A percentile compares a stretch with the other conserved stretches of the same genome.
Evolutionary conservation across 2,888 invertebrate species (phyloP).

Genomic region (Drosophila cognata): DNA sequence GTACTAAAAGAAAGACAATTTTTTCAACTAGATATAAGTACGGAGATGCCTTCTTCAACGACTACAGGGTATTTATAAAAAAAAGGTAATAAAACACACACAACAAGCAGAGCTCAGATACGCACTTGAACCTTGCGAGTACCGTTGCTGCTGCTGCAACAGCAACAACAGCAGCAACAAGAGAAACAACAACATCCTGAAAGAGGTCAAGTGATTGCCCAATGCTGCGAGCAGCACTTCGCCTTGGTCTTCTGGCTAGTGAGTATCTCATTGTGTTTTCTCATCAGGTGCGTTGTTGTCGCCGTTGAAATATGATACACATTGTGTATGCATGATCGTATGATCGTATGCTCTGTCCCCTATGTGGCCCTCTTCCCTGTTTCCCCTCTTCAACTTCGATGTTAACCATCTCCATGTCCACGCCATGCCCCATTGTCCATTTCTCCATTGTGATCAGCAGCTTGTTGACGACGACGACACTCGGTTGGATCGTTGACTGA

Average conservation of each 20-base stretch:
- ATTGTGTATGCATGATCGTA: constrained; percentile 81
- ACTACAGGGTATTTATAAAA: neutral
- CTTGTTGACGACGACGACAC: constrained; percentile 16
- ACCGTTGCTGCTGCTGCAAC: constrained; percentile 48
- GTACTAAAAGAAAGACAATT: neutral
- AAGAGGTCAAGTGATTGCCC: constrained; percentile 82
- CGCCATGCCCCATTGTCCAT: constrained; percentile 18
- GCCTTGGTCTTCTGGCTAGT: constrained; percentile 17
- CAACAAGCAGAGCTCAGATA: constrained; percentile 30
- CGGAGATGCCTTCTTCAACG: neutral
- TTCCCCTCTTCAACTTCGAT: neutral
- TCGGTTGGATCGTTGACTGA: constrained; percentile 34
- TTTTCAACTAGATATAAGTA: neutral
- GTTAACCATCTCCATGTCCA: constrained; percentile 28
- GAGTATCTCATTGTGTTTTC: constrained; percentile 81
- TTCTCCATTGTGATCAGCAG: constrained; percentile 35
- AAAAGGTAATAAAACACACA: neutral
- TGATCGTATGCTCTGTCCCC: constrained; percentile 31
- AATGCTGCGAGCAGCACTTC: constrained; percentile 47
- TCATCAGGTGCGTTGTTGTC: constrained; percentile 80
- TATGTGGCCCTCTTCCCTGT: neutral
- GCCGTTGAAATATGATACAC: constrained; percentile 82
- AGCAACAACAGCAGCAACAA: constrained; percentile 20
- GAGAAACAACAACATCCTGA: constrained; percentile 81
- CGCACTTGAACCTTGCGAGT: constrained; percentile 73